Conservation (phyloP, 2,113 vertebrate genomes). For the Callocephalon fimbriatum region DNA sequence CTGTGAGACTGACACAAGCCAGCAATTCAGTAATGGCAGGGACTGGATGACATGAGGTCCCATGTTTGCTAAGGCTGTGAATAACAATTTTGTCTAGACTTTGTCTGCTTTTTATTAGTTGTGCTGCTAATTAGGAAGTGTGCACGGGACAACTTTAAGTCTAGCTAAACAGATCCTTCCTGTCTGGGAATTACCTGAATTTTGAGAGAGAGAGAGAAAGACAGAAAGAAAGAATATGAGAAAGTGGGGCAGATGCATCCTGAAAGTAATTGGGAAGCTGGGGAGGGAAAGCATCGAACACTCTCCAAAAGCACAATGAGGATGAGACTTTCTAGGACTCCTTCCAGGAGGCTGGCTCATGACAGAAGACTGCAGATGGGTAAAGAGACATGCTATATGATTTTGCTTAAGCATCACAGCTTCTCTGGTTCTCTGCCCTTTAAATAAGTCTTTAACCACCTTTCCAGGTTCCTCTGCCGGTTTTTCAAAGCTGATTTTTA, state of each 20-base stretch:
- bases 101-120: background rate
- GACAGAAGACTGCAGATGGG: background rate
- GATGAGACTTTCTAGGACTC: background rate
- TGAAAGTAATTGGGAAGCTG: background rate
- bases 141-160: background rate
- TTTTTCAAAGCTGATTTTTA: background rate
- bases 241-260: background rate
- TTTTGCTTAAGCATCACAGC: background rate
- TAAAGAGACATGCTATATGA: background rate
- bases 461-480: background rate
- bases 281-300: background rate
- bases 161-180: background rate
- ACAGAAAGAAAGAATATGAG: background rate
- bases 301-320: background rate
- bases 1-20: background rate
- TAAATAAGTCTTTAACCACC: background rate
- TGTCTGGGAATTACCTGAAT: background rate
- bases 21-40: background rate
- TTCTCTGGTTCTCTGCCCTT: background rate
- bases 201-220: background rate
- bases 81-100: background rate
- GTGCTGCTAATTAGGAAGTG: background rate
- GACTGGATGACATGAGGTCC: background rate
- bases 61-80: background rate
- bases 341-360: background rate